A percentile compares a stretch with the other conserved stretches of the same genome.
Conservation (phyloP, 2,113 vertebrate species). For the Nerophis lumbriciformis region DNA sequence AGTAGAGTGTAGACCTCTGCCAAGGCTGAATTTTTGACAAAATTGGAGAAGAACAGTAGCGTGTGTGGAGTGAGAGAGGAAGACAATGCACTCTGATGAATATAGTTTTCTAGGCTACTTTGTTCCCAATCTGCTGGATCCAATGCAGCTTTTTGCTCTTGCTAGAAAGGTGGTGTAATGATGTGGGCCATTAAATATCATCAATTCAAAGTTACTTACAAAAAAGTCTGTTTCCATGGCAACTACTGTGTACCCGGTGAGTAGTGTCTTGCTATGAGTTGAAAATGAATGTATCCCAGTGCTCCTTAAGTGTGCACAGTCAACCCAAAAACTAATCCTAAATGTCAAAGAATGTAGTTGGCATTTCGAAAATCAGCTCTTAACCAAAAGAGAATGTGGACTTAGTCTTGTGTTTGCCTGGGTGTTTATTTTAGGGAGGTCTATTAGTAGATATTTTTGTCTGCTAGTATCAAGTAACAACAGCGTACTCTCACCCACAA, state of each 20-base stretch:
- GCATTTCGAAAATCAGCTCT: not conserved
- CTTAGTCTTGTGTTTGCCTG: constrained; percentile 4
- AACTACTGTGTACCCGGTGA: not conserved
- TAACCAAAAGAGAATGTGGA: constrained; percentile 4
- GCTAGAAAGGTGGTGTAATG: constrained; percentile 1
- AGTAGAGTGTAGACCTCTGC: too few relatives aligned
- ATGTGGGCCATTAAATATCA: not conserved
- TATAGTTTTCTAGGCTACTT: constrained; percentile 39
- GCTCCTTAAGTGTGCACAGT: not conserved
- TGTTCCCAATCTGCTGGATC: constrained; percentile 22
- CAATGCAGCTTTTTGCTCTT: constrained; percentile 17
- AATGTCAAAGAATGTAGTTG: not conserved
- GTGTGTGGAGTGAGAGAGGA: constrained; percentile 12
- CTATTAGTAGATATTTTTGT: constrained; percentile 56
- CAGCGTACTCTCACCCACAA: constrained; percentile 45
- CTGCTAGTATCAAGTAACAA: constrained; percentile 50
- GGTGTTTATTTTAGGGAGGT: constrained; percentile 54
- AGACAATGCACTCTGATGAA: constrained; percentile 23
- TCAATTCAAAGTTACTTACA: not conserved
- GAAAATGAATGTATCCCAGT: not conserved
- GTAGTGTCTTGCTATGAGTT: not conserved
- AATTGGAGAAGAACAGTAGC: too few relatives aligned
- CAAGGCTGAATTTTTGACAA: too few relatives aligned
- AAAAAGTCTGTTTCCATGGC: not conserved
- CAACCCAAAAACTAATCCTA: not conserved